Percentiles rank a stretch among this genome's conserved stretches.
These are phyloP conservation scores for Triplophysa siluroides DNA, from an alignment of 2,113 vertebrate genomes.

Conservation along the genomic window DNA sequence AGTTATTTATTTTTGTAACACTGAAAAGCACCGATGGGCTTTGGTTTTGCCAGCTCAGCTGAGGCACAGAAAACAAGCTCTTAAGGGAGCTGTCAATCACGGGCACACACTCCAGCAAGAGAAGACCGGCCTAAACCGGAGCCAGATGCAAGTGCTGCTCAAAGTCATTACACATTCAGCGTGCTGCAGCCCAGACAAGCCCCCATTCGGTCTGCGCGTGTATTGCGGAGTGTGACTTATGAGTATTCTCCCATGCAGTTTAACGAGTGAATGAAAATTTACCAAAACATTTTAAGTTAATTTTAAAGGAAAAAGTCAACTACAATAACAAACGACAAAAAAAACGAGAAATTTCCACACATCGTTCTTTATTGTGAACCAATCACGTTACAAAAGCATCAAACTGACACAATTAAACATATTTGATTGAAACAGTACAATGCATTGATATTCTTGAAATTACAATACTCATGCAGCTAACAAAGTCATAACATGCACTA, in stretches of 20 bases:
- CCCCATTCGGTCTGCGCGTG: conserved; percentile 59
- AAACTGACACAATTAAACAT: conserved; percentile 8
- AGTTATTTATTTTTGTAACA: conserved; percentile 12
- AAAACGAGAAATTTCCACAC: conserved; percentile 33
- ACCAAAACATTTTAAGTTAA: background rate
- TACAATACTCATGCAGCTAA: conserved; percentile 11
- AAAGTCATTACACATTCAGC: conserved; percentile 70
- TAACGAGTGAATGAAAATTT: background rate
- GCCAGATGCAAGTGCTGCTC: conserved; percentile 85
- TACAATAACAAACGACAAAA: conserved; percentile 43
- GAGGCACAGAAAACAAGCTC: conserved; percentile 88
- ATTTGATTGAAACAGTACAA: background rate
- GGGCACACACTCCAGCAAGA: conserved; percentile 79
- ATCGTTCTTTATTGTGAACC: conserved; percentile 46
- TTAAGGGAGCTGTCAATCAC: conserved; percentile 89
- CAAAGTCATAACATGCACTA: conserved; percentile 19
- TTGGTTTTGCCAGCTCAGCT: conserved; percentile 87
- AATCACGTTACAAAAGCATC: conserved; percentile 16
- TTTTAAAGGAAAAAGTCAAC: background rate
- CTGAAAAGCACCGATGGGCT: background rate
- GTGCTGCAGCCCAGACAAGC: conserved; percentile 55
- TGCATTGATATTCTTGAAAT: background rate
- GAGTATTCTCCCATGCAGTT: conserved; percentile 2
- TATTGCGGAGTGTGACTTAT: conserved; percentile 52
- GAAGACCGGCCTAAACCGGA: conserved; percentile 98